Evolutionary conservation across 2,797 vertebrate species (phyloP).

Genomic region (Cyprinella venusta): DNA sequence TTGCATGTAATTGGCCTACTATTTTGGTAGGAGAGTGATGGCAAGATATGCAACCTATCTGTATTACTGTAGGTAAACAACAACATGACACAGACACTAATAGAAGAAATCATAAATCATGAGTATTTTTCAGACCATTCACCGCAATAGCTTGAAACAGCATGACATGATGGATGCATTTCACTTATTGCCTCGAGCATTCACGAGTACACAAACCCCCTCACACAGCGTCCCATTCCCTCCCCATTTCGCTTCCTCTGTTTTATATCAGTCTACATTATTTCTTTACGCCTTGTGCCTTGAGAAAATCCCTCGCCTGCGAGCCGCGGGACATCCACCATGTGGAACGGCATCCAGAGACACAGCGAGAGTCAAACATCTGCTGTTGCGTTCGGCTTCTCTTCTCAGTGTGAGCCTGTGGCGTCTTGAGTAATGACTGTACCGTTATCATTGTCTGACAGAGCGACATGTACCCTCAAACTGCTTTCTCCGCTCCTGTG

Average conservation of each 20-base stretch:
- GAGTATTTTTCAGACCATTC: conserved; percentile 20
- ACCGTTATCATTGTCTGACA: conserved; percentile 49
- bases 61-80: conserved; percentile 36
- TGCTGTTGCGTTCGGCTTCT: conserved; percentile 38
- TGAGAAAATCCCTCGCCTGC: conserved; percentile 48
- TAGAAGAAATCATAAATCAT: conserved; percentile 42
- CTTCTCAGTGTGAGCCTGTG: conserved; percentile 49
- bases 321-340: conserved; percentile 44
- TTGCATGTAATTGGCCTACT: background rate
- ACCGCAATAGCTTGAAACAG: conserved; percentile 28
- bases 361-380: conserved; percentile 41
- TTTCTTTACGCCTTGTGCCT: conserved; percentile 51
- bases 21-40: background rate
- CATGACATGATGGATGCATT: conserved; percentile 33
- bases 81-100: conserved; percentile 20
- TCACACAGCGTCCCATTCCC: conserved; percentile 32
- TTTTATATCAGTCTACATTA: conserved; percentile 39
- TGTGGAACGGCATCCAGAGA: conserved; percentile 29
- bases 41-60: background rate
- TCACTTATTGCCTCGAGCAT: conserved; percentile 36
- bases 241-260: conserved; percentile 29
- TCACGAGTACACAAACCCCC: conserved; percentile 39
- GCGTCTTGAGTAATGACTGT: conserved; percentile 53
- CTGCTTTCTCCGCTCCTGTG: conserved; percentile 14
- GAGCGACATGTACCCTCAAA: conserved; percentile 37